Conservation (phyloP, 2,113 vertebrate genomes). For the Neopipo cinnamomea region DNA sequence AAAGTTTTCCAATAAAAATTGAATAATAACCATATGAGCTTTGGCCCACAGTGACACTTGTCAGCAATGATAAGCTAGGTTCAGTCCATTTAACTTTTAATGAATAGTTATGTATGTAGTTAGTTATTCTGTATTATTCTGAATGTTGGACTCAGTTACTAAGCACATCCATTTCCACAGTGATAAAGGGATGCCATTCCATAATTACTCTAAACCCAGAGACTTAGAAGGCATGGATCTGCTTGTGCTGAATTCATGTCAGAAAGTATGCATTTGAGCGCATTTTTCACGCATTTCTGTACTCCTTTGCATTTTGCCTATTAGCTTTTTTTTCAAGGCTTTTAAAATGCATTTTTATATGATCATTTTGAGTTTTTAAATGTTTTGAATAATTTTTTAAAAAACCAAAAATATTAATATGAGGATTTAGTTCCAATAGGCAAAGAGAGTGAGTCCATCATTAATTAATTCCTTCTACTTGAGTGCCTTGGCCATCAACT, state of each 20-base stretch:
- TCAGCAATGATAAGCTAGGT: not conserved
- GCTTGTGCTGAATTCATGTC: not conserved
- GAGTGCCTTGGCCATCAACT: not conserved
- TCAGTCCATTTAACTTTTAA: not conserved
- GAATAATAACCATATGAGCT: not conserved
- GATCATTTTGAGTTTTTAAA: not conserved
- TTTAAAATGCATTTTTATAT: not conserved
- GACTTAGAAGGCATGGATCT: not conserved
- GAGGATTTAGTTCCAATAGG: not conserved
- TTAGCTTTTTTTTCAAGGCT: not conserved
- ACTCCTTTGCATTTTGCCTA: not conserved
- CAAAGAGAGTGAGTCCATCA: rapidly evolving
- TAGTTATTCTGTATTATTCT: not conserved
- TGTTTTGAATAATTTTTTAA: not conserved
- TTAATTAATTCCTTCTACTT: not conserved
- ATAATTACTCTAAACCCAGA: not conserved
- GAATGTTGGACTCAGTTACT: not conserved
- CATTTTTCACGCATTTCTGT: not conserved
- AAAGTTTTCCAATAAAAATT: not conserved
- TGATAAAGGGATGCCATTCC: not conserved
- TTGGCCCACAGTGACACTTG: not conserved
- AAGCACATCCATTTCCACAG: not conserved
- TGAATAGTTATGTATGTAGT: not conserved
- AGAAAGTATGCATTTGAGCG: not conserved
- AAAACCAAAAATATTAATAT: not conserved